Evolutionary conservation across 2,113 vertebrate species (phyloP), one percentile per base, ranked within the genome.

Genomic region (Hydrochoerus hydrochaeris): DNA sequence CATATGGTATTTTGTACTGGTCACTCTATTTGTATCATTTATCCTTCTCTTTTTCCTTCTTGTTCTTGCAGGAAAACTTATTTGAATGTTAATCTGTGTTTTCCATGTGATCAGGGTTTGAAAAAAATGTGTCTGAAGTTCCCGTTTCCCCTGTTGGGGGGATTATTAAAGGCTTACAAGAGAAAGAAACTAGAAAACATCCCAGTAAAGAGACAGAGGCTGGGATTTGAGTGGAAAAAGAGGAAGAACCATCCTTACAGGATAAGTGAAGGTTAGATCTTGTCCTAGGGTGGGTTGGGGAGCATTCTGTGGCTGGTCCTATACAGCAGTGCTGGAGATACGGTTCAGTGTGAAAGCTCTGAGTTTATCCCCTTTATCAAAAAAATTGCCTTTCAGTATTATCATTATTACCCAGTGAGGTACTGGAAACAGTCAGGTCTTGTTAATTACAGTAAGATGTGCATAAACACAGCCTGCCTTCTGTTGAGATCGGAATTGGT

Each of bases 401-500:
- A 44, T 49, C 58, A 5, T 30, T n/a, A 38, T 24, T 73, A 90
- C 80, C 8, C 14, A 82, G 35, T 78, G 63, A 97, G 46, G 26
- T 95, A 35, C 38, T 94, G 71, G 90, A 95, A 95, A 88, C 11
- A 87, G 52, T 16, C 63, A 89, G 65, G 41, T 81, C 49, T 85
- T 46, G 12, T 84, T 90, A 95, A 88, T 77, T 92, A 1, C 84
- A 58, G 41, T 95, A 97, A 80, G 62, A 95, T 82, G 95, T 90
- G 41, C 46, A 85, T 38, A 57, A 1, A 17, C 32, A 63, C 65
- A 71, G 80, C 28, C 65, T 75, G 69, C 52, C 82, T 92, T 90
- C 62, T 87, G 5, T 3, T 77, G 69, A 88, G 95, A 92, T 73
- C 90, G 57, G 62, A 78, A 19, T 46, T 81, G 35, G 81, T 32